Conservation (phyloP, 2,113 vertebrate species). For the Oryzias curvinotus region DNA sequence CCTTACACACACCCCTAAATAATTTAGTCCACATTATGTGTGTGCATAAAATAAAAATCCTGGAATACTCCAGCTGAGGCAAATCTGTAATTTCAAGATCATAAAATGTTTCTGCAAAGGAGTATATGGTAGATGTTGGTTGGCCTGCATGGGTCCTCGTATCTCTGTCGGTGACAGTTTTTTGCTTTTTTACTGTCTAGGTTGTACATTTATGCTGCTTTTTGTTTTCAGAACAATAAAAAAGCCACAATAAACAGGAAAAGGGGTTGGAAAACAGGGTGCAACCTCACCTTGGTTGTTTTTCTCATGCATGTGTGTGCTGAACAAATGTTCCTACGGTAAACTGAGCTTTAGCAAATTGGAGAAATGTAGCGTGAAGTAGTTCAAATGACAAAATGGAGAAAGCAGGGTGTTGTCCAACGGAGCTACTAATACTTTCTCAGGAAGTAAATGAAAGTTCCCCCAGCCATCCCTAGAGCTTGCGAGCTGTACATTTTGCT, state of each 20-base stretch:
- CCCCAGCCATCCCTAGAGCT: conserved; percentile 4
- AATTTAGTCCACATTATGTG: conserved; percentile 36
- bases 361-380: background rate
- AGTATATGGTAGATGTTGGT: background rate
- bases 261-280: too few species aligned
- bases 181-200: too few species aligned
- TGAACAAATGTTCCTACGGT: too few species aligned
- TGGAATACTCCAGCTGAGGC: background rate
- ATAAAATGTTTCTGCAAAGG: background rate
- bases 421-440: background rate
- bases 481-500: background rate
- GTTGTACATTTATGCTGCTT: too few species aligned
- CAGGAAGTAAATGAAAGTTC: conserved; percentile 5
- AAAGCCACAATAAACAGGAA: too few species aligned
- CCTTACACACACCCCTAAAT: conserved; percentile 16
- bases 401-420: background rate
- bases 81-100: background rate
- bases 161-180: too few species aligned
- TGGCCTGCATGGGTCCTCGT: too few species aligned
- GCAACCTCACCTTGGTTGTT: too few species aligned
- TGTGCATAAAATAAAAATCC: conserved; percentile 17
- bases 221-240: too few species aligned
- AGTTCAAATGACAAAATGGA: conserved; percentile 9
- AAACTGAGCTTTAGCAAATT: background rate
- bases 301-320: too few species aligned